Evolutionary conservation across 2,888 invertebrate species (phyloP), one percentile per base, ranked within the genome.

Genomic region (Tipula helvola): DNA sequence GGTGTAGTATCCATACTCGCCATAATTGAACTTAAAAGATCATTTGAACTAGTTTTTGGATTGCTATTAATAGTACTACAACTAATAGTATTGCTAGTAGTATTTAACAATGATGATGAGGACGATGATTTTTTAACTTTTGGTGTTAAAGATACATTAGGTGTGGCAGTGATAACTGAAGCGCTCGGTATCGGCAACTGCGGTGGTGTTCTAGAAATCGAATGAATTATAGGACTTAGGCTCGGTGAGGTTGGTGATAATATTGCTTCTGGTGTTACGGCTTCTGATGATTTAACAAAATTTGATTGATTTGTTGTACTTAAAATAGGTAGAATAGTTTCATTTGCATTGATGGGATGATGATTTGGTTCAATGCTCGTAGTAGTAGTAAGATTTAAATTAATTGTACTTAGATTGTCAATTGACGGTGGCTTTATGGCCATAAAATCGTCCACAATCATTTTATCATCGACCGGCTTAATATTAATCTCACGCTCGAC

Each of bases 1-100:
- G 86, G 87, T 84, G 87, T 87, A 87, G 86, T 88, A 88, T 91
- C 91, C 91, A 91, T 91, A 89, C 91, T 90, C 87, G 91, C 91
- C 90, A 91, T 91, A 36, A 91, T 91, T 18, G 91, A 91, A 88
- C 91, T 91, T n/a, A 91, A 89, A 85, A 91, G 89, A 89, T 91
- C 91, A 52, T 90, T 89, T 87, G 88, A 87, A 71, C 87, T 86
- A 36, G 13, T 83, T 18, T 41, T 42, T 42, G 28, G 36, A 86
- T 52, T n/a, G n/a, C n/a, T 86, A 86, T 28, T 86, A 71, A 28
- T 71, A 28, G 28, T 71, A 44, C 3, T 86, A 44, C 28, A 47
- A 36, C 36, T 86, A 16, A 8, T 5, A 44, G 4, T 39, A 86
- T 52, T 85, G 39, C 1, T 13, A 42, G 39, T 85, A 52, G 39